These are phyloP conservation scores for Alethe diademata DNA, from an alignment of 2,113 vertebrate species.

Conservation along the genomic window DNA sequence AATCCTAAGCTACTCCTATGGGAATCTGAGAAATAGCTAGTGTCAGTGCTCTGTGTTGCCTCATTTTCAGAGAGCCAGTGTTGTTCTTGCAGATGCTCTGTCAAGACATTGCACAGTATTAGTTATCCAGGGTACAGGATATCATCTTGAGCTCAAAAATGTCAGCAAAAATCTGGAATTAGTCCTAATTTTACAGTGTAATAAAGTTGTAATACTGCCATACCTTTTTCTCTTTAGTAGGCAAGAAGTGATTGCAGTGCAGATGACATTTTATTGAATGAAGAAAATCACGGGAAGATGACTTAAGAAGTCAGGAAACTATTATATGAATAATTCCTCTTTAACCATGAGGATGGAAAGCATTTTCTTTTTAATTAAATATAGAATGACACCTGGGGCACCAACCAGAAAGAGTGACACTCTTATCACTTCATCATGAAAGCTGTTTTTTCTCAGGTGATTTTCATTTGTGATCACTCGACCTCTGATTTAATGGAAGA, in stretches of 20 bases:
- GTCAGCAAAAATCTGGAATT: not conserved
- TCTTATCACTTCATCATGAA: not conserved
- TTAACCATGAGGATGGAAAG: not conserved
- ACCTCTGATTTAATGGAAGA: not conserved
- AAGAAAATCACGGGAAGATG: not conserved
- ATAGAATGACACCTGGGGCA: not conserved
- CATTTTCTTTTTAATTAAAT: not conserved
- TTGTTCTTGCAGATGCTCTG: not conserved
- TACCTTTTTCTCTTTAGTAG: not conserved
- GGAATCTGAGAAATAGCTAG: constrained; percentile 24
- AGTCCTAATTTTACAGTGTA: not conserved
- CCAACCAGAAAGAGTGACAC: not conserved
- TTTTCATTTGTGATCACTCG: not conserved
- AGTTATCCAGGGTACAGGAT: not conserved
- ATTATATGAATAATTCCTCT: not conserved
- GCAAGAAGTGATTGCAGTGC: not conserved
- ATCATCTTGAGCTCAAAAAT: not conserved
- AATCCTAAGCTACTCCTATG: constrained; percentile 8
- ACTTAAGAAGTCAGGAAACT: not conserved
- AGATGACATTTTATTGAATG: not conserved
- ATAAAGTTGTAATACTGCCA: not conserved
- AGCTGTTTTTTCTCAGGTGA: not conserved
- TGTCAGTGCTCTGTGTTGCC: not conserved
- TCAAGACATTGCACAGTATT: not conserved
- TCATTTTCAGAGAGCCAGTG: constrained; percentile 1